Base-by-base conservation (phyloP, 2,797 vertebrate species). In the Sylvia borin region DNA sequence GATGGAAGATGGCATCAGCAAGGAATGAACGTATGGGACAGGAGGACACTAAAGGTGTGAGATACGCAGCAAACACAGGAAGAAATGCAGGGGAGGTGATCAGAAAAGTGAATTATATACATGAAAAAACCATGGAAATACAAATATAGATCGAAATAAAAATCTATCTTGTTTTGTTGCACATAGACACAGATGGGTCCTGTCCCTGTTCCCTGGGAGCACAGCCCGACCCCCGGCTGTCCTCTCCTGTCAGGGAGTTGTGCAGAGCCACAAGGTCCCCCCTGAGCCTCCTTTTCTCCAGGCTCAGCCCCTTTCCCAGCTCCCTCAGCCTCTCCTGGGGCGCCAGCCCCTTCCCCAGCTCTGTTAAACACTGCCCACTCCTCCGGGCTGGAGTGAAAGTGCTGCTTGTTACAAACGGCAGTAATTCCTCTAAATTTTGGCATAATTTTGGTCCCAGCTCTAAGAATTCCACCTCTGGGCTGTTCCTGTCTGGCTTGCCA, bases 181-280 rank as follows among this genome's bases (percentile, higher is more conserved):
- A 20, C 3, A 34, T 18, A 5, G 2, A 13, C 24, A 67, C 13
- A 45, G 50, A 40, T 40, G 20, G 27, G 10, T n/a, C n/a, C 62
- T 40, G 47, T 47, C 24, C 16, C 45, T 38, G 54, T 29, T 27
- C 18, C 31, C 50, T 78, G 34, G 21, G 4, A 54, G 48, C 48
- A 70, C 5, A 77, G 11, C 25, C 31, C 0, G 0, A 40, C 5
- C 7, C 18, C 5, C 0, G 0, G 4, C 29, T 77, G 34, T 10
- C 7, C 34, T 31, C 34, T 78, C 73, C 48, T 55, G 34, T 1
- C 74, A 71, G 73, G 65, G 73, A 48, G 6, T 0, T 62, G 34
- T 36, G 50, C 57, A 78, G 74, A 64, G 48, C 32, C 66, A 64
- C 11, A 34, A 6, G 50, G 8, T 2, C 1, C 8, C 21, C 42